Conservation (phyloP, 2,888 invertebrate species). For the Crocallis elinguaria region DNA sequence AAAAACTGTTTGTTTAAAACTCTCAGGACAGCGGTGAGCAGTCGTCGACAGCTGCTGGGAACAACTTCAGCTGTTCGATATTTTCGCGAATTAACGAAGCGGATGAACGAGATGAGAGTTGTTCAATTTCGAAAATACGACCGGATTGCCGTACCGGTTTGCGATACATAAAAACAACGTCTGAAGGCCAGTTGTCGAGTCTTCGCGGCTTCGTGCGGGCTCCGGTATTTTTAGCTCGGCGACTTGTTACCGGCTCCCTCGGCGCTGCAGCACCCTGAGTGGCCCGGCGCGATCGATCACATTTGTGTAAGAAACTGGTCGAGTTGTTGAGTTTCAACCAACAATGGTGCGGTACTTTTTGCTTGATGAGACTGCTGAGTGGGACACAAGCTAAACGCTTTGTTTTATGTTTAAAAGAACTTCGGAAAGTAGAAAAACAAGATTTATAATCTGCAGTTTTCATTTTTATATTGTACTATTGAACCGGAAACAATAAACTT, state of each 20-base stretch:
- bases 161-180: slow-evolving; percentile 39
- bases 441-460: neutral
- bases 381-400: neutral
- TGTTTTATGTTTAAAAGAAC: neutral
- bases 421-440: neutral
- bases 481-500: slow-evolving; percentile 13
- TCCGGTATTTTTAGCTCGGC: slow-evolving; percentile 51
- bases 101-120: slow-evolving; percentile 4
- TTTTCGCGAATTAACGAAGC: neutral
- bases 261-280: slow-evolving; percentile 13
- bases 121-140: slow-evolving; percentile 10
- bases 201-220: slow-evolving; percentile 41
- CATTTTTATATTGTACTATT: neutral
- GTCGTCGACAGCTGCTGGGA: slow-evolving; percentile 16
- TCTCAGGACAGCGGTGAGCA: slow-evolving; percentile 8
- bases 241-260: slow-evolving; percentile 22
- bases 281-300: slow-evolving; percentile 30
- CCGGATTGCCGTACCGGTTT: slow-evolving; percentile 29
- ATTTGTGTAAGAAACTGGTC: slow-evolving; percentile 26
- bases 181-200: slow-evolving; percentile 49
- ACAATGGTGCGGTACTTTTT: too few relatives aligned
- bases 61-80: slow-evolving; percentile 11
- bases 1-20: slow-evolving; percentile 8
- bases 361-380: too few relatives aligned
- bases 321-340: neutral